Conservation (phyloP, 1,140 invertebrate genomes). For the Octopus bimaculoides region DNA sequence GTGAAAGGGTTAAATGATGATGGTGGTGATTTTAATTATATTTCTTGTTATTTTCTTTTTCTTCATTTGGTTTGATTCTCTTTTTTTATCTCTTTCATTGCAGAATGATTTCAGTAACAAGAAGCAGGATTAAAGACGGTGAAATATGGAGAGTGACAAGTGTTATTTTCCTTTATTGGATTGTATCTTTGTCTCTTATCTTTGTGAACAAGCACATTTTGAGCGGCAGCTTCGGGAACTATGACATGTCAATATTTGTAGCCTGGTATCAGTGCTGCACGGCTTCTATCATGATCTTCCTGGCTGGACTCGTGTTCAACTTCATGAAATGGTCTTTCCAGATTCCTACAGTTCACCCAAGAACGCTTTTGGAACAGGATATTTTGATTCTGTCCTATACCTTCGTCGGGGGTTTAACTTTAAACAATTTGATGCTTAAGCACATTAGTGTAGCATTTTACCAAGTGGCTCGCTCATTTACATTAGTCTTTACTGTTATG, state of each 20-base stretch:
- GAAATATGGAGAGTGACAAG: constrained; percentile 20
- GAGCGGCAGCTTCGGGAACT: constrained; percentile 30
- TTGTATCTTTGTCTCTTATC: constrained; percentile 53
- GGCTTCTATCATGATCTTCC: constrained; percentile 30
- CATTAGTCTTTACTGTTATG: constrained; percentile 53
- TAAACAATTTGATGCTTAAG: constrained; percentile 55
- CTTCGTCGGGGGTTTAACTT: constrained; percentile 45
- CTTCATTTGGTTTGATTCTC: not conserved
- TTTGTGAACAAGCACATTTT: constrained; percentile 55
- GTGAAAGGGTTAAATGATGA: not conserved
- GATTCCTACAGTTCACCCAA: constrained; percentile 26
- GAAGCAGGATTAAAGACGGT: not conserved
- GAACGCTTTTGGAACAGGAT: constrained; percentile 33
- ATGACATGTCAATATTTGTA: constrained; percentile 52
- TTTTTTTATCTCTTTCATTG: not conserved
- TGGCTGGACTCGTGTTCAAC: constrained; percentile 13
- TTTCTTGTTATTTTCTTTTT: not conserved
- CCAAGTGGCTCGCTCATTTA: constrained; percentile 54
- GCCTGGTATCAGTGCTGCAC: constrained; percentile 48
- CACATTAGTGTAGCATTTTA: constrained; percentile 55
- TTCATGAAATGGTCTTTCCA: constrained; percentile 19
- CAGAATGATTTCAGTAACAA: constrained; percentile 2
- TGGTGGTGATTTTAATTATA: not conserved
- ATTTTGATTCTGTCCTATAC: constrained; percentile 44
- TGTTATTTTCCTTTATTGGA: constrained; percentile 50